Percentiles rank a stretch among this genome's conserved stretches.
These are phyloP conservation scores for Drosophila murphyi DNA, from an alignment of 1,140 invertebrate species.

Conservation along the genomic window DNA sequence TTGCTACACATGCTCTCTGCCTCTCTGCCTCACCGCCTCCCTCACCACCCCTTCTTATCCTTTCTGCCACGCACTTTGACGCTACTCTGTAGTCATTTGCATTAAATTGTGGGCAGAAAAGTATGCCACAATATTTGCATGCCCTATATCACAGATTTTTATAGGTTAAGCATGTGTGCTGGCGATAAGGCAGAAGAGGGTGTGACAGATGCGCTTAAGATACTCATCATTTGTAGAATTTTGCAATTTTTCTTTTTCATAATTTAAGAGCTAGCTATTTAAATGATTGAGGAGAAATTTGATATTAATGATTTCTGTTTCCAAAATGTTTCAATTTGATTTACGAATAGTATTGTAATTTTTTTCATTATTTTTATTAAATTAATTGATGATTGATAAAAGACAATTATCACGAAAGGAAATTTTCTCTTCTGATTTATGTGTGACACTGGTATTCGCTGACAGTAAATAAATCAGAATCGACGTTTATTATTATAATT, in stretches of 20 bases:
- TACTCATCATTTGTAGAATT: constrained; percentile 8
- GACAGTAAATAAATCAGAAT: no score
- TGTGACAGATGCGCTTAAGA: constrained; percentile 7
- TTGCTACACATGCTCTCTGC: background rate
- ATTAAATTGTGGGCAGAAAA: constrained; percentile 34
- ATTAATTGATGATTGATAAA: no score
- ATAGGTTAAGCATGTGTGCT: constrained; percentile 14
- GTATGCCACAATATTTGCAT: constrained; percentile 29
- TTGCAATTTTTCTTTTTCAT: constrained; percentile 1
- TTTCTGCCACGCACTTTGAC: background rate
- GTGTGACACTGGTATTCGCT: no score
- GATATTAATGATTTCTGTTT: background rate
- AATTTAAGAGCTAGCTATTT: background rate
- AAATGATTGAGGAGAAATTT: background rate
- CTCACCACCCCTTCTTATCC: background rate
- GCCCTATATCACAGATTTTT: constrained; percentile 15
- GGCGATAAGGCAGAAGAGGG: constrained; percentile 9
- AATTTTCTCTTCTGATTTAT: no score
- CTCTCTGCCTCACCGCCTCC: background rate
- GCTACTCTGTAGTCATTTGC: constrained; percentile 15
- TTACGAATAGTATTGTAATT: no score
- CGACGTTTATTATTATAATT: no score
- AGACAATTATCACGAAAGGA: no score
- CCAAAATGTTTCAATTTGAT: background rate
- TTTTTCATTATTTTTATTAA: no score